A percentile compares a stretch with the other conserved stretches of the same genome.
These are phyloP conservation scores for Parambassis ranga DNA, from an alignment of 2,797 vertebrate genomes.

Conservation along the genomic window DNA sequence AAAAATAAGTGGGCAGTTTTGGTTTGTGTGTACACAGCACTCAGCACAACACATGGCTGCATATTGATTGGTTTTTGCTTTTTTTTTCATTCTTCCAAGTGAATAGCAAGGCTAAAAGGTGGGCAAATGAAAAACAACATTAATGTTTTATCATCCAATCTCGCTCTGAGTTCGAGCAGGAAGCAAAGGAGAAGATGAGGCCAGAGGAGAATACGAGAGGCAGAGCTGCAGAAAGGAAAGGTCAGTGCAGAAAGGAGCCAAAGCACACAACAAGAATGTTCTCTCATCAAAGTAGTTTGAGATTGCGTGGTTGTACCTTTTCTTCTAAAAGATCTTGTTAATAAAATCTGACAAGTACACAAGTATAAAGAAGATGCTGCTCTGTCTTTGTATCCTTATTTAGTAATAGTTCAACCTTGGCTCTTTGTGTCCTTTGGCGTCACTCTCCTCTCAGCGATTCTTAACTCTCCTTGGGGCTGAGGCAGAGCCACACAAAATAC, in stretches of 20 bases:
- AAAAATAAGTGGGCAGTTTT: conserved; percentile 4
- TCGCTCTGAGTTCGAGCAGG: conserved; percentile 31
- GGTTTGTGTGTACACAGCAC: conserved; percentile 10
- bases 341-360: not conserved
- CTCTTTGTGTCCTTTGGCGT: conserved; percentile 27
- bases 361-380: not conserved
- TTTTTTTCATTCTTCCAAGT: conserved; percentile 46
- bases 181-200: conserved; percentile 48
- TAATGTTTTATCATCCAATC: conserved; percentile 79
- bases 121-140: conserved; percentile 75
- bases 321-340: not conserved
- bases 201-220: conserved; percentile 9
- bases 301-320: conserved; percentile 25
- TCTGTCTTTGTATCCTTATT: conserved; percentile 37
- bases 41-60: conserved; percentile 52
- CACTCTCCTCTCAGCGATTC: conserved; percentile 14
- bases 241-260: conserved; percentile 31
- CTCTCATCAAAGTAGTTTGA: conserved; percentile 28
- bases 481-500: conserved; percentile 48
- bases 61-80: conserved; percentile 63
- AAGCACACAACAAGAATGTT: conserved; percentile 22
- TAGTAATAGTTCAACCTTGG: conserved; percentile 12
- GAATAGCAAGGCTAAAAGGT: conserved; percentile 63
- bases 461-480: conserved; percentile 48
- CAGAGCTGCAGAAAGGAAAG: conserved; percentile 45